These are phyloP conservation scores for Coranthus polyacanthus DNA, from an alignment of 2,797 vertebrate species.

Conservation along the genomic window DNA sequence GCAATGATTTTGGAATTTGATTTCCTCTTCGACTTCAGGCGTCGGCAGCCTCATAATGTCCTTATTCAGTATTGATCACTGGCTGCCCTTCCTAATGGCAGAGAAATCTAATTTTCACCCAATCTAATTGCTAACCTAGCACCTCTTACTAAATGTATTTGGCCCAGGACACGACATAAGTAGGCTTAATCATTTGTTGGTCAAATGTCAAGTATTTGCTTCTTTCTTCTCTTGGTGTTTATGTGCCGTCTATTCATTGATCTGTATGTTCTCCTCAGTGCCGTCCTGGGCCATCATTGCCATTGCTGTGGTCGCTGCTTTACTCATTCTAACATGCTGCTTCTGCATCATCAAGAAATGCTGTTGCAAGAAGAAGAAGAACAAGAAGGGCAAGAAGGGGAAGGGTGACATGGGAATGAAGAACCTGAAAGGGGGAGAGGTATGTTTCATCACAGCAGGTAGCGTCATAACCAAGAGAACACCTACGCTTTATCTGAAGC, in stretches of 20 bases:
- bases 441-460: constrained; percentile 66
- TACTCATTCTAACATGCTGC: constrained; percentile 96
- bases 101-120: constrained; percentile 75
- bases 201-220: constrained; percentile 73
- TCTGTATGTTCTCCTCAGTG: constrained; percentile 82
- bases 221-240: constrained; percentile 34
- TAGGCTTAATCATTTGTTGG: constrained; percentile 53
- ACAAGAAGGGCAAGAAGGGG: constrained; percentile 98
- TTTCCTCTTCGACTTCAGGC: constrained; percentile 70
- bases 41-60: constrained; percentile 70
- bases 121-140: constrained; percentile 75
- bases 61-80: constrained; percentile 80
- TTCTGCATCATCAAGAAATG: constrained; percentile 99
- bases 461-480: constrained; percentile 18
- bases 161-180: constrained; percentile 60
- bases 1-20: constrained; percentile 76
- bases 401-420: constrained; percentile 90
- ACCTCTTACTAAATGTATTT: constrained; percentile 74
- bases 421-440: constrained; percentile 88
- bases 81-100: constrained; percentile 71
- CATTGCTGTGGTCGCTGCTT: constrained; percentile 92
- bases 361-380: constrained; percentile 99
- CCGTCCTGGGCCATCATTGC: constrained; percentile 96
- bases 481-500: not conserved
- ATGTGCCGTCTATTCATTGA: constrained; percentile 28